Evolutionary conservation across 1,140 invertebrate genomes (phyloP).

Genomic region (Daktulosphaira vitifoliae): DNA sequence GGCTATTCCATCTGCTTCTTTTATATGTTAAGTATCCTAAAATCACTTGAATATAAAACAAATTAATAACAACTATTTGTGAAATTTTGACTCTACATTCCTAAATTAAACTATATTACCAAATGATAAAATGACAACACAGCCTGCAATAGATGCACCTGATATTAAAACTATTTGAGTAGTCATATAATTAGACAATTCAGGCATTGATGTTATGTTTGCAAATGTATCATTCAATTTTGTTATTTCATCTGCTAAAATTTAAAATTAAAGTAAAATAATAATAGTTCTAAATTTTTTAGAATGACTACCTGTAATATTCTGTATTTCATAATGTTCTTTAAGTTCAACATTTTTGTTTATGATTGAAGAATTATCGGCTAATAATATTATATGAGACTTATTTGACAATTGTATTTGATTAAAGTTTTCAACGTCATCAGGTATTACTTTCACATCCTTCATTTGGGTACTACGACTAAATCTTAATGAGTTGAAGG

Average conservation of each 20-base stretch:
- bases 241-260: neutral
- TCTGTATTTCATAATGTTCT: slow-evolving; percentile 23
- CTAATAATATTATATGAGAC: slow-evolving; percentile 12
- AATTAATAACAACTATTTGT: neutral
- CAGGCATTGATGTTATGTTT: slow-evolving; percentile 25
- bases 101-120: neutral
- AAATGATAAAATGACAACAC: slow-evolving; percentile 19
- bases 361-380: slow-evolving; percentile 8
- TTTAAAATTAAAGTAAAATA: too few relatives aligned
- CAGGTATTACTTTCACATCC: neutral
- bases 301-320: slow-evolving; percentile 21
- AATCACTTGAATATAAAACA: slow-evolving; percentile 6
- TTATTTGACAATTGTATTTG: slow-evolving; percentile 3
- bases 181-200: slow-evolving; percentile 22
- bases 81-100: neutral
- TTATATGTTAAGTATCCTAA: slow-evolving; percentile 61
- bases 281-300: too few relatives aligned
- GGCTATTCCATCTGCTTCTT: slow-evolving; percentile 65
- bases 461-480: neutral
- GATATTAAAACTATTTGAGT: slow-evolving; percentile 25
- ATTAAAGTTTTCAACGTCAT: neutral
- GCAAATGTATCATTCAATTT: slow-evolving; percentile 5
- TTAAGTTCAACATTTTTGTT: slow-evolving; percentile 10
- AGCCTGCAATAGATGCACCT: slow-evolving; percentile 18
- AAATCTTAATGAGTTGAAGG: neutral